phyloP scores from a whole-genome alignment of 1,140 invertebrate genomes.

The Nasonia giraulti region DNA sequence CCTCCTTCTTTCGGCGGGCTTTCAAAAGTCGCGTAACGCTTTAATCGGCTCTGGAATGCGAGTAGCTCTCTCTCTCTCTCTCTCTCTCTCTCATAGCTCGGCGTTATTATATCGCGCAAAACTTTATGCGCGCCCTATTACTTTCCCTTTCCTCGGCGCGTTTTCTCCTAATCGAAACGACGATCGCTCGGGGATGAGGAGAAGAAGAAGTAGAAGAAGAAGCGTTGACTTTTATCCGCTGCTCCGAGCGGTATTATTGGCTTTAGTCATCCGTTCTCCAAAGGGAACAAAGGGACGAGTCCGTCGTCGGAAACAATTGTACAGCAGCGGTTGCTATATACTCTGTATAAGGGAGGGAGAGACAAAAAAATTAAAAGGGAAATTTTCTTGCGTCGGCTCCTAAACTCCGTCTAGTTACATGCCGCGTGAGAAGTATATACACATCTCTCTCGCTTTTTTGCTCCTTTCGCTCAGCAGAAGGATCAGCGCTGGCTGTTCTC shows the following conservation, averaged over 20 bases:
- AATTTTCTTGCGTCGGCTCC: neutral
- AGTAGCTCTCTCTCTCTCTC: neutral
- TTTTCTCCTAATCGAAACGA: constrained; percentile 34
- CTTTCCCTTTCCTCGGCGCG: constrained; percentile 38
- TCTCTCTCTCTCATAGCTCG: neutral
- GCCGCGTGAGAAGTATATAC: neutral
- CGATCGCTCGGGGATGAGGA: neutral
- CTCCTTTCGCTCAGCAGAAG: neutral
- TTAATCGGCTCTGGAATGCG: constrained; percentile 47
- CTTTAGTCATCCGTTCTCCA: no score
- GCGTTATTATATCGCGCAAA: constrained; percentile 30
- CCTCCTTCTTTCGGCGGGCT: neutral
- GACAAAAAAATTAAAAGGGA: constrained; percentile 16
- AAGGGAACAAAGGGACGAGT: no score
- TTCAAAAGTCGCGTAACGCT: constrained; percentile 41
- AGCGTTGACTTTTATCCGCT: no score
- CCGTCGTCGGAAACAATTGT: no score
- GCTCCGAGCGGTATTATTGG: no score
- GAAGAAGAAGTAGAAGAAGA: neutral
- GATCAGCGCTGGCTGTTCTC: constrained; percentile 24
- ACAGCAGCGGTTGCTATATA: no score
- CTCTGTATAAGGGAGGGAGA: neutral
- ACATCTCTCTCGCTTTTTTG: neutral
- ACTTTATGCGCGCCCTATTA: constrained; percentile 42
- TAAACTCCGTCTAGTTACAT: constrained; percentile 22